Evolutionary conservation across 2,113 vertebrate genomes (phyloP), one percentile per base, ranked within the genome.

Genomic region (Monopterus albus): DNA sequence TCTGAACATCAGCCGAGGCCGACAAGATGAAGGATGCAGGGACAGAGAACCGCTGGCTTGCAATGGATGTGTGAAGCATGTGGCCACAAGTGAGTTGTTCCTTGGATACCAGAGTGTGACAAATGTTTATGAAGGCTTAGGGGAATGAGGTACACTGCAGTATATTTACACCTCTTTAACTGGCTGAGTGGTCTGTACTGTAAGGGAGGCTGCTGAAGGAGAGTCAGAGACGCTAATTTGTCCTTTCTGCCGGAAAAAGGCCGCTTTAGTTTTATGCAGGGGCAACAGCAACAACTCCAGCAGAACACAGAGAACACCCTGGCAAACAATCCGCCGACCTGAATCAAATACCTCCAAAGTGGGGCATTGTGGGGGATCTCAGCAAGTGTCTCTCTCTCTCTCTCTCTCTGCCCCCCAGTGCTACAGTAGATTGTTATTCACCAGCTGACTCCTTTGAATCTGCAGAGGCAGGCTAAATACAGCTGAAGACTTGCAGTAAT

Each of bases 141-240:
- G 70, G 61, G 68, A 56, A 70, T 53, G 58, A 73, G 38, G 28
- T 38, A 56, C n/a, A n/a, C n/a, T n/a, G n/a, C n/a, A n/a, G n/a
- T n/a, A n/a, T 38, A 68, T 69, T 74, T 76, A 50, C 73, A 82
- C 65, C 79, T 80, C 39, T 35, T 33, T 40, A 66, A 33, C 49
- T 38, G 42, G 43, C 35, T 57, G 65, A 67, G 50, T 55, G 46
- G 69, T 74, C 14, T 79, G 15, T 20, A 39, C 13, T n/a, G n/a
- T n/a, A n/a, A n/a, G n/a, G n/a, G n/a, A n/a, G n/a, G n/a, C n/a
- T n/a, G n/a, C n/a, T n/a, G n/a, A n/a, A n/a, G n/a, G n/a, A n/a
- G n/a, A n/a, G n/a, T n/a, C n/a, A n/a, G n/a, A n/a, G n/a, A n/a
- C n/a, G n/a, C n/a, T n/a, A n/a, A n/a, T n/a, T n/a, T n/a, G n/a